Conservation (phyloP, 2,113 vertebrate genomes). For the Equus quagga region DNA sequence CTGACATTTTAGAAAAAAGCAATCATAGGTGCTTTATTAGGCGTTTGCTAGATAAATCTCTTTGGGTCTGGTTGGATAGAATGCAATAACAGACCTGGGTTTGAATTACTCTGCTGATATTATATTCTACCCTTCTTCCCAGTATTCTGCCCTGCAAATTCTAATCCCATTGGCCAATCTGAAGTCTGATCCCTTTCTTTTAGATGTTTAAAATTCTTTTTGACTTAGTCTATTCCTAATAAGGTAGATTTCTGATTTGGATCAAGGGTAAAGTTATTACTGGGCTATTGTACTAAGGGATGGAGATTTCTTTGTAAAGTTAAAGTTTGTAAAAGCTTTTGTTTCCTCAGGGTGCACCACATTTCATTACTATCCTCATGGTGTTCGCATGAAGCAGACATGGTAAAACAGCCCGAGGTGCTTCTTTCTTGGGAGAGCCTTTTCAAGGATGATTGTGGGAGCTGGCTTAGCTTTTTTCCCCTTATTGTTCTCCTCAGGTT, state of each 20-base stretch:
- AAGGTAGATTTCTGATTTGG: neutral
- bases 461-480: neutral
- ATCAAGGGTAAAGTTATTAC: neutral
- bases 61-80: neutral
- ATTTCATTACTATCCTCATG: neutral
- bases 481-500: neutral
- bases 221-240: neutral
- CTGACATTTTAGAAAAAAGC: neutral
- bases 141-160: neutral
- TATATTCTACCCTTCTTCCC: neutral
- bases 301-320: neutral
- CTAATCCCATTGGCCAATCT: too few relatives aligned
- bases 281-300: too few relatives aligned
- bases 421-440: neutral
- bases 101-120: neutral
- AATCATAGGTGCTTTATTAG: neutral
- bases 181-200: neutral
- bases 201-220: neutral
- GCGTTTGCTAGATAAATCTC: neutral
- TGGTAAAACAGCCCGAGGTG: neutral
- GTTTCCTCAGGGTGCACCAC: neutral
- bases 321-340: neutral
- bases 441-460: neutral
- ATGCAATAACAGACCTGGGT: neutral
- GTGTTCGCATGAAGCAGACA: neutral